Evolutionary conservation across 2,113 vertebrate species (phyloP).

Genomic region (Dicaeum eximium): DNA sequence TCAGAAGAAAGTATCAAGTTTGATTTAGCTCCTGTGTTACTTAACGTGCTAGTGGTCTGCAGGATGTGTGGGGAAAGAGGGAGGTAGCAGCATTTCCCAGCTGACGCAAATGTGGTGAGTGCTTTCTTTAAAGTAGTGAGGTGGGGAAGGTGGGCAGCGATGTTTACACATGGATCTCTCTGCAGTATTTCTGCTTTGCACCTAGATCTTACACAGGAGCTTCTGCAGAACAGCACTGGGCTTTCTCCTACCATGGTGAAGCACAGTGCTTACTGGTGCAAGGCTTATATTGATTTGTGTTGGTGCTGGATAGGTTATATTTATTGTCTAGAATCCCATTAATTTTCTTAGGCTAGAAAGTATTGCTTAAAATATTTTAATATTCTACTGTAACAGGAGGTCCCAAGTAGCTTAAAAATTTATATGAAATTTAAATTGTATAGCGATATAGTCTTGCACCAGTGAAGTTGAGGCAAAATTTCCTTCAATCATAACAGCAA

Average conservation of each 20-base stretch:
- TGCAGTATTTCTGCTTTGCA: background rate
- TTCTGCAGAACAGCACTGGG: background rate
- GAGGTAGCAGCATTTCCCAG: background rate
- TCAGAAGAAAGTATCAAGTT: background rate
- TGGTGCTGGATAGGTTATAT: background rate
- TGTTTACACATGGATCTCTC: background rate
- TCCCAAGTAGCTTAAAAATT: background rate
- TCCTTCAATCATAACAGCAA: conserved; percentile 12
- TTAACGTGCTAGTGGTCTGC: background rate
- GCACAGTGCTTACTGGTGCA: background rate
- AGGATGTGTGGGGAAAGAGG: background rate
- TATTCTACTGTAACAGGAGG: background rate
- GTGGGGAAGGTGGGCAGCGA: background rate
- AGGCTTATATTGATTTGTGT: background rate
- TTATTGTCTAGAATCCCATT: background rate
- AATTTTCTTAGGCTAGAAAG: background rate
- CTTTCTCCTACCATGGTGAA: background rate
- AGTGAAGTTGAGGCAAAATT: conserved; percentile 2
- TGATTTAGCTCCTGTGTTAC: background rate
- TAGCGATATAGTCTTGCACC: background rate
- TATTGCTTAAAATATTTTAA: background rate
- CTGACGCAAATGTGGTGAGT: background rate
- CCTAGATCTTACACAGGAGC: background rate
- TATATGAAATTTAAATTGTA: background rate
- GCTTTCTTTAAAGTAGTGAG: background rate